Base-by-base conservation (phyloP, 1,140 invertebrate genomes). In the Bombus superbus region DNA sequence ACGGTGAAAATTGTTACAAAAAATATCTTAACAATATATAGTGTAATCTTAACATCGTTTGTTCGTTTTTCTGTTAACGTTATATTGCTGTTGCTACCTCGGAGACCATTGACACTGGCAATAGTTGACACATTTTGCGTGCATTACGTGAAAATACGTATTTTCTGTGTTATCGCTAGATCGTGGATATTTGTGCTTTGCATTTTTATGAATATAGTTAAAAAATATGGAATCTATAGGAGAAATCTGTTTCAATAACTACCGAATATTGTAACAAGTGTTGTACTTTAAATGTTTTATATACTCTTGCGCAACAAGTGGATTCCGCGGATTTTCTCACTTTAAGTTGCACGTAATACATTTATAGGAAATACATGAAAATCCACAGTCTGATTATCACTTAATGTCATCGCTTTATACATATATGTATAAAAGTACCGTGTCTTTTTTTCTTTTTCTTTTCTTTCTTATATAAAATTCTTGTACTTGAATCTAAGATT, bases 1-100 rank as follows among this genome's bases (percentile, higher is more conserved):
- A 47, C 22, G 35, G n/a, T 40, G 53, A 69, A 40, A 77, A 83
- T 38, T 57, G n/a, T 83, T 83, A 83, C 18, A 83, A 83, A 83
- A 83, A 78, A 83, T 83, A 83, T 83, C 10, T 35, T 32, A 57
- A 28, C 28, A 42, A 73, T 73, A 47, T 73, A 73, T 47, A 68
- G 35, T 2, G 66, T 38, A 68, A 38, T 38, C 66, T 68, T 68
- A 68, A 68, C 9, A 25, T 68, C 66, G 15, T 68, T 68, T 9
- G 35, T 73, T 13, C 40, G 42, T 75, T 68, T 53, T 44, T 68
- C 47, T 22, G 42, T 47, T 28, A 9, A 75, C 15, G 1, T 47
- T 47, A 9, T 40, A 32, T 47, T 38, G 66, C 35, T 35, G 18
- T 25, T 68, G 18, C 18, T 38, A 38, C 18, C 10, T 11, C 28